Evolutionary conservation across 23 tunicate species (phyloP), one percentile per base, ranked within the genome.

Genomic region (Oikopleura albicans): DNA sequence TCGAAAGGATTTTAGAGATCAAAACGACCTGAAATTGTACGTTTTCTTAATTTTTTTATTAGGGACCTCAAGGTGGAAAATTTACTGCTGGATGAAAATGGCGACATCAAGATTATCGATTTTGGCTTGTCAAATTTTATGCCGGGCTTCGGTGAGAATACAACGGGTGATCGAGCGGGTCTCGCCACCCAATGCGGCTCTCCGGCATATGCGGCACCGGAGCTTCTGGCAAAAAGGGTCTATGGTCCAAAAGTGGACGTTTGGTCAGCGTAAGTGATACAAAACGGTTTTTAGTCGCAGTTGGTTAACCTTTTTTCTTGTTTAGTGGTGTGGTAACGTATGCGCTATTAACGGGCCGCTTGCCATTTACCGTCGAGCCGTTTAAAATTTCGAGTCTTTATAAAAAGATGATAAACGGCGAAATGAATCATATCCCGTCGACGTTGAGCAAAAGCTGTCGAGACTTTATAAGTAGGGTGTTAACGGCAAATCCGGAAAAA

Each of bases 181-280:
- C 83, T 95, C 36, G 41, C 83, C 34, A 95, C 99, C 0, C 99
- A 95, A 59, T 95, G 99, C 76, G 99, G 99, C 2, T 86, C 89
- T 38, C 99, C 99, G 1, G 99, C 99, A 29, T 95, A 95, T 66
- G 99, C 99, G 40, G 99, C 99, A 37, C 99, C 99, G 27, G 99
- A 95, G 86, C 89, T 95, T 27, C 57, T 95, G 38, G 88, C 92
- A 0, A 95, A 95, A 75, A 84, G 79, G 39, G 49, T 86, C 29
- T 95, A 95, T 84, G 99, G 99, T 66, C 96, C 99, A 29, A 95
- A 95, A 85, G 99, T 95, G 39, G 99, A 95, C 84, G 99, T 95
- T 63, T 95, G 99, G 99, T 95, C 99, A 56, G 91, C 91, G 99
- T 95, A 86, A 90, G 99, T 88, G 4, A n/a, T n/a, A n/a, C n/a